Conservation (phyloP, 2,888 invertebrate species). For the Ashinkailepas kermadecensis region DNA sequence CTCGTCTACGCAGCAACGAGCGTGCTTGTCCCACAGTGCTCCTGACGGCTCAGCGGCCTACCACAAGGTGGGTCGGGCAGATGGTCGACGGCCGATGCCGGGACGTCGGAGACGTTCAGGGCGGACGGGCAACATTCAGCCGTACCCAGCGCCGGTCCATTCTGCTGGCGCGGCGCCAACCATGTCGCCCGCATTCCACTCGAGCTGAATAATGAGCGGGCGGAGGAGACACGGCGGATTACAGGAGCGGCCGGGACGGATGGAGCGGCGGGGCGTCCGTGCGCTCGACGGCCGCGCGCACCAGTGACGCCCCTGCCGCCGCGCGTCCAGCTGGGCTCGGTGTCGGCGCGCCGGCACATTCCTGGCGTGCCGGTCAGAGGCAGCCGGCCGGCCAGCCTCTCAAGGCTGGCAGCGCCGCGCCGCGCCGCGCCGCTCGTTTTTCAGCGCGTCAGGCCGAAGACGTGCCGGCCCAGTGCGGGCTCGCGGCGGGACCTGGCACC, state of each 20-base stretch:
- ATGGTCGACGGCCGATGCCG: too few species aligned
- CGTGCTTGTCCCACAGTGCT: too few species aligned
- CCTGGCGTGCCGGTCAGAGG: not conserved
- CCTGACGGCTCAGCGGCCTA: too few species aligned
- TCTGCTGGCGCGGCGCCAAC: too few species aligned
- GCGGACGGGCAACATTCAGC: too few species aligned
- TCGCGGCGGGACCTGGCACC: not conserved
- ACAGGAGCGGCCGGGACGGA: not conserved
- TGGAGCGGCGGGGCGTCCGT: too few species aligned
- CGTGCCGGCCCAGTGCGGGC: not conserved
- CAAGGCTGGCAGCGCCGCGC: not conserved
- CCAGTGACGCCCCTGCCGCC: not conserved
- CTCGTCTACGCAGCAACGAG: too few species aligned
- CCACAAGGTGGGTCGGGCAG: too few species aligned
- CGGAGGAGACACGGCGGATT: not conserved
- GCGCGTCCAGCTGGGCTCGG: not conserved
- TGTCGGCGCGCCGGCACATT: not conserved
- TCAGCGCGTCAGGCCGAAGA: not conserved
- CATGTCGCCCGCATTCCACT: too few species aligned
- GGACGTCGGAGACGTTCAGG: too few species aligned
- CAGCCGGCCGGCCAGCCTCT: not conserved
- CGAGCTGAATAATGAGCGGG: not conserved
- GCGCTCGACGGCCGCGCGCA: too few species aligned
- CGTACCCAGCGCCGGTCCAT: too few species aligned
- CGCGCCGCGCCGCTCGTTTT: not conserved